Conservation (phyloP, 2,888 invertebrate genomes). For the Drosophila limbata region DNA sequence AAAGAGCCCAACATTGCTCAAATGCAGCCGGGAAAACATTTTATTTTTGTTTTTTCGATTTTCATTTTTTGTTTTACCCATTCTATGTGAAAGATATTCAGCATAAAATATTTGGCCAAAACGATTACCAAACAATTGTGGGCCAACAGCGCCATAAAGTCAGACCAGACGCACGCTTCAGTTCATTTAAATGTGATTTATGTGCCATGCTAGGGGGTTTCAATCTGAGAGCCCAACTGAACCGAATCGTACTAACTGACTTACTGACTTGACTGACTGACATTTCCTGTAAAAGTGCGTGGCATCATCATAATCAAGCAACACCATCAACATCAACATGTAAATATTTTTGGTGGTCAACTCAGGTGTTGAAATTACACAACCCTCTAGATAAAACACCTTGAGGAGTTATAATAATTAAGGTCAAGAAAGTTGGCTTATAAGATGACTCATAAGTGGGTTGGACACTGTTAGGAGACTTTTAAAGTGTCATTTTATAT, state of each 20-base stretch:
- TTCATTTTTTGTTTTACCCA: conserved; percentile 7
- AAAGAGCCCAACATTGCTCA: conserved; percentile 30
- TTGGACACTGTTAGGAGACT: neutral
- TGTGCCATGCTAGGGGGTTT: conserved; percentile 22
- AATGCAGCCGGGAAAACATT: conserved; percentile 54
- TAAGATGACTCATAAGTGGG: neutral
- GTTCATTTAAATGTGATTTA: conserved; percentile 71
- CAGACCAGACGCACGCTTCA: conserved; percentile 59
- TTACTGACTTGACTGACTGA: conserved; percentile 31
- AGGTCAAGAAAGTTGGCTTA: neutral
- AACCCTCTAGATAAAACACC: neutral
- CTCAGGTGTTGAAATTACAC: conserved; percentile 31
- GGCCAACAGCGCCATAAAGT: conserved; percentile 42
- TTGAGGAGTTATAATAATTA: neutral
- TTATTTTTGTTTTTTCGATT: conserved; percentile 27
- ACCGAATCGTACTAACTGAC: conserved; percentile 12
- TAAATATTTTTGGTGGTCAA: neutral
- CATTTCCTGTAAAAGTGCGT: conserved; percentile 58
- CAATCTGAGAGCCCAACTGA: conserved; percentile 29
- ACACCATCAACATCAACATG: conserved; percentile 17
- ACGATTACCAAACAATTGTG: conserved; percentile 69
- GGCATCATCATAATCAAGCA: conserved; percentile 22
- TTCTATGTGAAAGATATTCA: conserved; percentile 23
- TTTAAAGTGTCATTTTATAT: neutral
- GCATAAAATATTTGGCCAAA: conserved; percentile 63